These are phyloP conservation scores for Gobiocypris rarus DNA, from an alignment of 2,113 vertebrate genomes.

Conservation along the genomic window DNA sequence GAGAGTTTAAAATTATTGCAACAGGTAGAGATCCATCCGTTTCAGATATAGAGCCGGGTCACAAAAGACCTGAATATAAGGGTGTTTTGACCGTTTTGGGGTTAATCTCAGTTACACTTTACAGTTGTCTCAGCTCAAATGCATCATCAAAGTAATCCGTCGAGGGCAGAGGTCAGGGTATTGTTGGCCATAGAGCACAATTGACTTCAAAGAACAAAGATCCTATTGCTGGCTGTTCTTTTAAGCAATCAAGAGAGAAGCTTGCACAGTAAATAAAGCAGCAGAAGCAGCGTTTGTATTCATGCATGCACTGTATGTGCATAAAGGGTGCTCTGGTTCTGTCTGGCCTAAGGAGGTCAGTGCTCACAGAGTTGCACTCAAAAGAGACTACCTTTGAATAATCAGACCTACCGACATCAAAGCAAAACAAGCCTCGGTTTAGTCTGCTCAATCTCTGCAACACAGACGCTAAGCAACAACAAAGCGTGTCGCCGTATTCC, in stretches of 20 bases:
- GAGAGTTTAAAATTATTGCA: no score
- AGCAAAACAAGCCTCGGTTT: slow-evolving; percentile 70
- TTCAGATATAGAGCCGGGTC: no score
- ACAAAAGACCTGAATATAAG: no score
- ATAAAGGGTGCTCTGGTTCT: neutral
- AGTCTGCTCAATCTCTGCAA: slow-evolving; percentile 84
- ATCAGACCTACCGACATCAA: slow-evolving; percentile 85
- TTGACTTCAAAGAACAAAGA: slow-evolving; percentile 62
- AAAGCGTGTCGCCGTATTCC: slow-evolving; percentile 82
- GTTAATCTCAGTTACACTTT: slow-evolving; percentile 57
- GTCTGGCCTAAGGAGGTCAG: slow-evolving; percentile 2
- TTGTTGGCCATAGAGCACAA: slow-evolving; percentile 65
- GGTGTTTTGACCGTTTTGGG: no score
- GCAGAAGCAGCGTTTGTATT: slow-evolving; percentile 43
- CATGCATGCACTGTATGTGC: neutral
- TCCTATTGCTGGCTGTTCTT: slow-evolving; percentile 54
- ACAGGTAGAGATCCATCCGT: no score
- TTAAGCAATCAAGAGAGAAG: slow-evolving; percentile 65
- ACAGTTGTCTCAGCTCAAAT: slow-evolving; percentile 77
- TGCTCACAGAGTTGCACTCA: slow-evolving; percentile 53
- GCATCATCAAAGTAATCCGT: slow-evolving; percentile 70
- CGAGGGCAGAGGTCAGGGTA: slow-evolving; percentile 64
- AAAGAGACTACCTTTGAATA: slow-evolving; percentile 86
- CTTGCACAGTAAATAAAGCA: slow-evolving; percentile 65
- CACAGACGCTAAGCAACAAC: slow-evolving; percentile 70